phyloP scores from a whole-genome alignment of 2,113 vertebrate species.

The Gadus chalcogrammus region DNA sequence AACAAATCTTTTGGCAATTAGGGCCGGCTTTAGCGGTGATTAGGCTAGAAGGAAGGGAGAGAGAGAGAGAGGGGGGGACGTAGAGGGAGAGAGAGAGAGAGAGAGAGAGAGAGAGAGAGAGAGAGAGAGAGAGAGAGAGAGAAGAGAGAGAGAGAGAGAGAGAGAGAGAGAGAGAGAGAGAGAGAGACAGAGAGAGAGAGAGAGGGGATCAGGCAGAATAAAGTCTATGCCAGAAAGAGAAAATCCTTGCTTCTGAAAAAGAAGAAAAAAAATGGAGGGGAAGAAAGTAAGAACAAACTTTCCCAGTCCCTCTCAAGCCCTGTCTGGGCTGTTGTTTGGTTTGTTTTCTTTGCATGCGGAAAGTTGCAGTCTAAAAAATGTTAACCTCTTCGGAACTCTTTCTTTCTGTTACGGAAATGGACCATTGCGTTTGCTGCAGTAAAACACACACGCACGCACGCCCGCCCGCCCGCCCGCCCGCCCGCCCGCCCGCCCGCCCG shows the following conservation, averaged over 20 bases:
- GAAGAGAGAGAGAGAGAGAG: no score
- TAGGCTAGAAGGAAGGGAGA: constrained; percentile 37
- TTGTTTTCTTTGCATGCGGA: neutral
- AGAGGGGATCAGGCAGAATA: constrained; percentile 42
- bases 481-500: no score
- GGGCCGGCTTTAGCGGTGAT: constrained; percentile 57
- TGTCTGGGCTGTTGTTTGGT: neutral
- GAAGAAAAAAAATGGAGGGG: constrained; percentile 17
- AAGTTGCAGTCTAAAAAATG: neutral
- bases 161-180: no score
- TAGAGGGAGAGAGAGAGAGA: no score
- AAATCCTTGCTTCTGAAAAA: constrained; percentile 34
- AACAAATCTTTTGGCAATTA: constrained; percentile 51
- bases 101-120: no score
- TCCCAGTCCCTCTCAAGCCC: no score
- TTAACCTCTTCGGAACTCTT: neutral
- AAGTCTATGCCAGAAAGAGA: constrained; percentile 38
- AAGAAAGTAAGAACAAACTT: no score
- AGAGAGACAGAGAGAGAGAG: no score
- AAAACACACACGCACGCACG: no score
- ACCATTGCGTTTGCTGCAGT: constrained; percentile 6
- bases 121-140: no score
- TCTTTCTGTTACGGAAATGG: neutral
- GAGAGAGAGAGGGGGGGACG: constrained; percentile 18
- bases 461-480: no score